Percentiles rank a stretch among this genome's conserved stretches.
These are phyloP conservation scores for Meriones unguiculatus DNA, from an alignment of 2,113 vertebrate genomes.

Conservation along the genomic window DNA sequence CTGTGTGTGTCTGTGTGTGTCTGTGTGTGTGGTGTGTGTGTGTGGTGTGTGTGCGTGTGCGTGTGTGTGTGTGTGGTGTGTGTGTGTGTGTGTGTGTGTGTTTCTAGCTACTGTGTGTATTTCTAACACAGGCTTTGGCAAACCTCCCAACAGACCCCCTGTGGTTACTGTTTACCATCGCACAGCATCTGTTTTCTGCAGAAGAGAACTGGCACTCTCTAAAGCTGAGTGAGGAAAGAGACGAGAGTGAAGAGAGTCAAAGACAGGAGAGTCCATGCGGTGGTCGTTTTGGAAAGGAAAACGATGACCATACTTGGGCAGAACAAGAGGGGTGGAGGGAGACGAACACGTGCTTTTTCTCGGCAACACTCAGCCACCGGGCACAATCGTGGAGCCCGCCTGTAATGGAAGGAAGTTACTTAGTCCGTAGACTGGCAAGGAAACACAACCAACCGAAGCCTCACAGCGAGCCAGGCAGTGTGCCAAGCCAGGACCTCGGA, in stretches of 20 bases:
- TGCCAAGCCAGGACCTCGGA: background rate
- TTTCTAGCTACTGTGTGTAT: background rate
- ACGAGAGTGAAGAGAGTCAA: background rate
- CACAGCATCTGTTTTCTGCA: background rate
- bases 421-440: background rate
- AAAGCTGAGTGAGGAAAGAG: background rate
- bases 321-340: background rate
- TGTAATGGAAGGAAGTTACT: background rate
- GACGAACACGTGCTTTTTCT: background rate
- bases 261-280: background rate
- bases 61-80: too few species aligned
- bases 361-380: background rate
- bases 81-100: too few species aligned
- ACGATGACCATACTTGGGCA: background rate
- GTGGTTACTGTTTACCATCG: background rate
- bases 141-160: background rate
- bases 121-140: background rate
- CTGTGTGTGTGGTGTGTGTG: too few species aligned
- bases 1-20: too few species aligned
- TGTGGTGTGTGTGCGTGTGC: too few species aligned
- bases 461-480: background rate
- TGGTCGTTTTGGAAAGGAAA: background rate
- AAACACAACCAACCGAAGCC: background rate
- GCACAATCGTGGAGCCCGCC: too few species aligned
- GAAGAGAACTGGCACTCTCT: background rate